Evolutionary conservation across 2,113 vertebrate genomes (phyloP).

Genomic region (Acrocephalus arundinaceus): DNA sequence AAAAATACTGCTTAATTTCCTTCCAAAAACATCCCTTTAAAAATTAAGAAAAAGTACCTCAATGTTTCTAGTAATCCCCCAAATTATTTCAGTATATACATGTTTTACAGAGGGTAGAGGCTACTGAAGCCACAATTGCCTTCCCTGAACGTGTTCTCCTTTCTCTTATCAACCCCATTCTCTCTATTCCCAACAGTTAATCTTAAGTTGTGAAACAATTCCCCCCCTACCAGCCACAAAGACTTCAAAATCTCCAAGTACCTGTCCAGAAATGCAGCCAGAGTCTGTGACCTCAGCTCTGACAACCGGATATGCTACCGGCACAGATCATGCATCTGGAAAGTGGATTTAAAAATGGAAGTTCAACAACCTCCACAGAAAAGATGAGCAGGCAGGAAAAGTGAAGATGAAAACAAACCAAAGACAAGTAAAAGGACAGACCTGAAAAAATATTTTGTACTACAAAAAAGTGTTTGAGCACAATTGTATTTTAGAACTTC

Average conservation of each 20-base stretch:
- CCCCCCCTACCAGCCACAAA: background rate
- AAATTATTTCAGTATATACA: background rate
- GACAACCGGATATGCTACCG: background rate
- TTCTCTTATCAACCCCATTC: background rate
- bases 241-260: background rate
- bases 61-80: background rate
- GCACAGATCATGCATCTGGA: background rate
- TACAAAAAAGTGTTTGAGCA: background rate
- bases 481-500: background rate
- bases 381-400: background rate
- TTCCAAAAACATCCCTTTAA: background rate
- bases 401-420: background rate
- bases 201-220: background rate
- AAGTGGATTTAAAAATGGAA: background rate
- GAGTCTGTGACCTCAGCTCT: background rate
- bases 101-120: background rate
- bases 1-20: background rate
- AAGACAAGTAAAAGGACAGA: background rate
- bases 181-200: background rate
- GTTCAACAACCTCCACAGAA: background rate
- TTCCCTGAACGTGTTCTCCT: background rate
- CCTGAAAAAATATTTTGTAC: background rate
- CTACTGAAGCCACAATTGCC: background rate
- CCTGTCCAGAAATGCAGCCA: background rate
- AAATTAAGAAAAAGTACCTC: background rate